These are phyloP conservation scores for Drosophila virilis DNA, from an alignment of 1,140 invertebrate species.

Conservation along the genomic window DNA sequence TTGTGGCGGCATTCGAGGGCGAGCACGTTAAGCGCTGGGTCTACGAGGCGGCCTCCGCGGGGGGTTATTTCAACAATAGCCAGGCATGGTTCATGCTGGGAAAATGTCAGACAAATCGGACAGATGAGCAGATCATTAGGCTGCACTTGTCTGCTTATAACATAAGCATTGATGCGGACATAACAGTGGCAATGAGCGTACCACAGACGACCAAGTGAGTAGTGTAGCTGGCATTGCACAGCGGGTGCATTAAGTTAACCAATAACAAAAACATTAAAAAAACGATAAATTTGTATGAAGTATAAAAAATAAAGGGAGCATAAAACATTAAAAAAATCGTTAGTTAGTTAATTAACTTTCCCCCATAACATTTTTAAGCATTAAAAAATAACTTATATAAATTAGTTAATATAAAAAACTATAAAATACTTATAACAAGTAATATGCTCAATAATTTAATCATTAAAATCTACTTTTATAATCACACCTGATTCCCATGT, in stretches of 20 bases:
- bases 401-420: too few species aligned
- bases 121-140: slow-evolving; percentile 42
- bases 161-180: slow-evolving; percentile 68
- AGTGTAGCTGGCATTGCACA: background rate
- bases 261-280: background rate
- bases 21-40: slow-evolving; percentile 24
- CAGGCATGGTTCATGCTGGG: slow-evolving; percentile 67
- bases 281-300: too few species aligned
- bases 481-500: background rate
- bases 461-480: too few species aligned
- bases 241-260: background rate
- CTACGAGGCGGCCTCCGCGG: slow-evolving; percentile 38
- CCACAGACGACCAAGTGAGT: slow-evolving; percentile 21
- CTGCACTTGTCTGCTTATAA: slow-evolving; percentile 48
- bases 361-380: too few species aligned
- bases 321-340: too few species aligned
- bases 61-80: slow-evolving; percentile 65
- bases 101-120: slow-evolving; percentile 2
- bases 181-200: slow-evolving; percentile 56
- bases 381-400: too few species aligned
- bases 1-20: slow-evolving; percentile 45
- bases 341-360: too few species aligned
- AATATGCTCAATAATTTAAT: too few species aligned
- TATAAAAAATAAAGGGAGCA: too few species aligned
- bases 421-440: too few species aligned